phyloP scores from a whole-genome alignment of 2,888 invertebrate genomes.

The Galeruca laticollis region DNA sequence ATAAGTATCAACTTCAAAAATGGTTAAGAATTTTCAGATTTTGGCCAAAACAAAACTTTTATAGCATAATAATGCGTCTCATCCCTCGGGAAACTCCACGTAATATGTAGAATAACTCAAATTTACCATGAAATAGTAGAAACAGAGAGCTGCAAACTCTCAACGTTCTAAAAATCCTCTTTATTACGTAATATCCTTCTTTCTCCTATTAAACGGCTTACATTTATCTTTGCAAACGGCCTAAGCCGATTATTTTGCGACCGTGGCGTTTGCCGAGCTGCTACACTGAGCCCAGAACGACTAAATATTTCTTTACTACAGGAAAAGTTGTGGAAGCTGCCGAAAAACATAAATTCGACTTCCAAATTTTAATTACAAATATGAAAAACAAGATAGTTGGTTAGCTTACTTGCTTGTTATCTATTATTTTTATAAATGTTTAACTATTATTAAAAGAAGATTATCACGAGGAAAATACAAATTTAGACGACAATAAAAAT shows the following conservation, averaged over 20 bases:
- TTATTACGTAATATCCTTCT: slow-evolving; percentile 47
- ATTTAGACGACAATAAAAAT: too few relatives aligned
- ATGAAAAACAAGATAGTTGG: not conserved
- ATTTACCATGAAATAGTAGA: not conserved
- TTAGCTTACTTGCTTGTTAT: too few relatives aligned
- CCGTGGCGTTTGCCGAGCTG: slow-evolving; percentile 51
- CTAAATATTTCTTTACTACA: slow-evolving; percentile 25
- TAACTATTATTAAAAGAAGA: too few relatives aligned
- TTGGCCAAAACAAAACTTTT: too few relatives aligned
- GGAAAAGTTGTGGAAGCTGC: slow-evolving; percentile 9
- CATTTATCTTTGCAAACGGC: slow-evolving; percentile 62
- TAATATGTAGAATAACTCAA: too few relatives aligned
- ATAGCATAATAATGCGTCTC: too few relatives aligned
- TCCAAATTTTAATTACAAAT: not conserved
- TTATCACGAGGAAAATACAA: too few relatives aligned
- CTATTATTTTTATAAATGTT: too few relatives aligned
- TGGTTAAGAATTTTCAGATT: too few relatives aligned
- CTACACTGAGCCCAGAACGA: slow-evolving; percentile 9
- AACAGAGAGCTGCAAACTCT: too few relatives aligned
- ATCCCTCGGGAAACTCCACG: too few relatives aligned
- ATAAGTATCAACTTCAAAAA: too few relatives aligned
- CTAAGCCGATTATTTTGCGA: slow-evolving; percentile 63
- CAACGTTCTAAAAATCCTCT: slow-evolving; percentile 43
- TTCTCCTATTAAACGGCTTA: slow-evolving; percentile 63
- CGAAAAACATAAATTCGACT: slow-evolving; percentile 1